Evolutionary conservation across 2,113 vertebrate genomes (phyloP), one percentile per base, ranked within the genome.

Genomic region (Salvelinus fontinalis): DNA sequence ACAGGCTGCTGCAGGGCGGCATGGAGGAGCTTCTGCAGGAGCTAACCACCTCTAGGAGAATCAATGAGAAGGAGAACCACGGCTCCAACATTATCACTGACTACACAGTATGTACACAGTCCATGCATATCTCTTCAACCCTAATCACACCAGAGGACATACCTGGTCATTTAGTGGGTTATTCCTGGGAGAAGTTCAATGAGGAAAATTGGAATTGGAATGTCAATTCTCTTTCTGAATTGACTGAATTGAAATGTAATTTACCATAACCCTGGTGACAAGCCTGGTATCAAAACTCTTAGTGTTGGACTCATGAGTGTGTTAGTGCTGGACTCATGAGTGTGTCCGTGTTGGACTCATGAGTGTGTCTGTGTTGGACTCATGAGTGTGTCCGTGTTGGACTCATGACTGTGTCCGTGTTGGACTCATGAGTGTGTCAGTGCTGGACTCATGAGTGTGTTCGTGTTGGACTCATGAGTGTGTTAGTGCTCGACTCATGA

Each of bases 1-100:
- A 95, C 0, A 88, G 81, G 1, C 87, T 97, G 62, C 91, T 95
- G 74, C 88, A 86, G 86, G 90, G 93, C 0, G 95, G 95, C 3
- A 84, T 95, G 73, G 93, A 95, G 1, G 88, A 90, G 67, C 82
- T 95, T 54, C 87, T 93, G 54, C 84, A 81, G 49, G 92, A 92
- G 27, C 75, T 93, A 11, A 73, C 66, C 8, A 86, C 73, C 39
- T 86, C 84, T 65, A 84, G 85, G 81, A 91, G 70, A 44, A 71
- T 66, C 59, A 70, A 90, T 59, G 87, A 70, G 6, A 86, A 87
- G 67, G 64, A 51, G 31, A 88, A 80, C n/a, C 92, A 89, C 7
- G 82, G 75, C 22, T 90, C 89, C 49, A 89, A 91, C 39, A 44
- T 88, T 65, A 89, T 90, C 74, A 11, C 87, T 0, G 76, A 93